A percentile compares a stretch with the other conserved stretches of the same genome.
phyloP scores from a whole-genome alignment of 2,888 invertebrate genomes.

The Rhamnusium bicolor region DNA sequence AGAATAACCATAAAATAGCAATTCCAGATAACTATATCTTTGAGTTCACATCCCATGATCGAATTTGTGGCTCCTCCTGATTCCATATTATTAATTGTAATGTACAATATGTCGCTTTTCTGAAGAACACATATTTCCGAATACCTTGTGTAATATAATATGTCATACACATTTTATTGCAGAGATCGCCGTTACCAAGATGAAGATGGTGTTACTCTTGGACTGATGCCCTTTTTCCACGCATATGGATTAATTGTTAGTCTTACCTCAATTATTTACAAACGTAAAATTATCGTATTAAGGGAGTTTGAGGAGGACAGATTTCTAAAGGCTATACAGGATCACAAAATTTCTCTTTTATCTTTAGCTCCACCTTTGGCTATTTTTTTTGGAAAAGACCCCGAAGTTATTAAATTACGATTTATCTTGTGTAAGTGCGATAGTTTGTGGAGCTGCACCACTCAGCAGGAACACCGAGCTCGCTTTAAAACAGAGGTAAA shows the following conservation, averaged over 20 bases:
- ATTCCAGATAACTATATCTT: too few species aligned
- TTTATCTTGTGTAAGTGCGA: conserved; percentile 78
- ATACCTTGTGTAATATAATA: too few species aligned
- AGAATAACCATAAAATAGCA: too few species aligned
- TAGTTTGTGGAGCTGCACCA: conserved; percentile 87
- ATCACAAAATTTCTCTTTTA: conserved; percentile 78
- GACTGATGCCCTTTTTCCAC: conserved; percentile 59
- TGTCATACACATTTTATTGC: conserved; percentile 21
- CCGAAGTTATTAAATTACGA: conserved; percentile 84
- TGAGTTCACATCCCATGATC: too few species aligned
- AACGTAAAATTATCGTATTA: conserved; percentile 51
- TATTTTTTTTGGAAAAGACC: conserved; percentile 85
- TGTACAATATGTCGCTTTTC: too few species aligned
- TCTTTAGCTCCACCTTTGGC: conserved; percentile 87
- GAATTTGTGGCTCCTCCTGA: too few species aligned
- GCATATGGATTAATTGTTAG: conserved; percentile 55
- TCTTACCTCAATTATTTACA: conserved; percentile 44
- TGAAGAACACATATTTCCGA: too few species aligned
- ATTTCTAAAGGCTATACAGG: conserved; percentile 81
- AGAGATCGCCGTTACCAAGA: conserved; percentile 43
- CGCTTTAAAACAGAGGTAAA: conserved; percentile 70
- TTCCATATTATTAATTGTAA: too few species aligned
- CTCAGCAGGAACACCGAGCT: conserved; percentile 80
- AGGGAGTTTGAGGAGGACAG: conserved; percentile 67
- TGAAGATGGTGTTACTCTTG: conserved; percentile 28